Percentiles rank a stretch among this genome's conserved stretches.
phyloP scores from a whole-genome alignment of 1,140 invertebrate species.

The Ephestia elutella region DNA sequence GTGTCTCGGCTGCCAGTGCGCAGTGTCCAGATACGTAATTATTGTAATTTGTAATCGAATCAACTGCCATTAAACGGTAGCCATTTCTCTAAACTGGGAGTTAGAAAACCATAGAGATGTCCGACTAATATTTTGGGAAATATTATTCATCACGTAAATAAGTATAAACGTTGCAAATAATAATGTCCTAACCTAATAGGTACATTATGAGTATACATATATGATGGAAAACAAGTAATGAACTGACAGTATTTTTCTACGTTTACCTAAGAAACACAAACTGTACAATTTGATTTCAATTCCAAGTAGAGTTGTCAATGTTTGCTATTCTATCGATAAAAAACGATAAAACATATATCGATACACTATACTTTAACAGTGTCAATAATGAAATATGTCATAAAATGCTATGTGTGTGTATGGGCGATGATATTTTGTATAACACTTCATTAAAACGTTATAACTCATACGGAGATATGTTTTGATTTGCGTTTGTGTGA shows the following conservation, averaged over 20 bases:
- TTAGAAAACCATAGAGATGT: constrained; percentile 19
- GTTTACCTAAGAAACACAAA: background rate
- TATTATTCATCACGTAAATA: background rate
- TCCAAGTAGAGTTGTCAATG: constrained; percentile 15
- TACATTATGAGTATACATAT: too few relatives aligned
- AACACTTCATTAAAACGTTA: background rate
- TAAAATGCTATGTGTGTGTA: background rate
- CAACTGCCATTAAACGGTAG: constrained; percentile 51
- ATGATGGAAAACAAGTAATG: background rate
- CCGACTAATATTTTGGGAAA: too few relatives aligned
- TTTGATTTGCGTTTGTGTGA: constrained; percentile 13
- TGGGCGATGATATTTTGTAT: background rate
- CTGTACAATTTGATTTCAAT: background rate
- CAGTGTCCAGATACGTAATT: constrained; percentile 37
- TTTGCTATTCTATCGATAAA: constrained; percentile 17
- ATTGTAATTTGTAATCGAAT: constrained; percentile 48
- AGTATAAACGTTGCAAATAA: background rate
- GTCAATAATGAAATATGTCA: constrained; percentile 7
- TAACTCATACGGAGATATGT: background rate
- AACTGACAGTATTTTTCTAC: background rate
- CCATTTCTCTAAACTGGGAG: constrained; percentile 14
- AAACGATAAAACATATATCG: background rate
- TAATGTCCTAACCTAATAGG: too few relatives aligned
- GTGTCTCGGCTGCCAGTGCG: constrained; percentile 13
- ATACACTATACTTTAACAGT: constrained; percentile 1